Base-by-base conservation (phyloP, 2,113 vertebrate species). In the Hemicordylus capensis region DNA sequence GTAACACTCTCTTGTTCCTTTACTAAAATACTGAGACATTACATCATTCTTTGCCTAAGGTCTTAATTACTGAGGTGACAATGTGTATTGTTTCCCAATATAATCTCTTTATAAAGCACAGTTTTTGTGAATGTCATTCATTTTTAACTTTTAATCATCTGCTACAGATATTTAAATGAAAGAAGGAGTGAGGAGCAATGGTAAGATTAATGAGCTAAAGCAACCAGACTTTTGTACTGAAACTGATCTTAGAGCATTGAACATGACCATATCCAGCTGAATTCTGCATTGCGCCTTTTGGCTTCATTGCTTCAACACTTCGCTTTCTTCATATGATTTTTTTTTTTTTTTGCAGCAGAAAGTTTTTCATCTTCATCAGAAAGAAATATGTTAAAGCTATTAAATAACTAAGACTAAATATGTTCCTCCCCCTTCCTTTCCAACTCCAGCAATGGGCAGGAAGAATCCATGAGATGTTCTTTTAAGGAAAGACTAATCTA, bases 401-500 rank as follows among this genome's bases (percentile, higher is more conserved):
- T 91, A 92, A 90, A 76, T 81, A 82, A 87, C 84, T 54, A 42
- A 78, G 76, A 80, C 83, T 72, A 87, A 93, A 88, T 51, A 70
- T 76, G 87, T 84, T 90, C 87, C 89, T 88, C 83, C 54, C 88
- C 74, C 42, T n/a, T 64, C 51, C 17, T 54, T 56, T 48, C 12
- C 54, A 79, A n/a, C 76, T 87, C 75, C 61, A 92, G 92, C 88
- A 85, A 78, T 20, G 77, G 82, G 83, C 61, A 61, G 44, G 37
- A 66, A 89, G 48, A 10, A 22, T 76, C 75, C 85, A 72, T 79
- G 83, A 87, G 82, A 82, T 88, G 86, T 76, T 91, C 91, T 95
- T 96, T 94, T 91, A 95, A 93, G 92, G 94, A 82, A 89, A 93
- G 85, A 80, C 39, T 95, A 94, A 96, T 96, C 93, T 96, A 85